Conservation (phyloP, 2,888 invertebrate species). For the Scaptomyza caliginosa region DNA sequence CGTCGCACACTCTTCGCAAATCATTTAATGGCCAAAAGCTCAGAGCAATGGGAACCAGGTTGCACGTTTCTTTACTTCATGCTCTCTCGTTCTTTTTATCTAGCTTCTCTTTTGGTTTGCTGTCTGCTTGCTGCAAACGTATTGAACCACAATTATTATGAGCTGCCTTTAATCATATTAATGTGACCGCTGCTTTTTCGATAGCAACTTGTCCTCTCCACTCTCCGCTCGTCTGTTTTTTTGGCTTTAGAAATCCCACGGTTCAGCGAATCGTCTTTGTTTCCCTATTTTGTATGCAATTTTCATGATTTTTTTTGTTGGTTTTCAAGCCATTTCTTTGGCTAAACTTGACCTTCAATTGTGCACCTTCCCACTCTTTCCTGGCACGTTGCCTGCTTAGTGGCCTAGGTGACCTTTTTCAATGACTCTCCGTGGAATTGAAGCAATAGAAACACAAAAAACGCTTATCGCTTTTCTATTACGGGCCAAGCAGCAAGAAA, state of each 20-base stretch:
- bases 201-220: not conserved
- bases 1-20: conserved; percentile 49
- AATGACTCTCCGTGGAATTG: conserved; percentile 72
- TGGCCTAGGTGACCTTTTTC: conserved; percentile 69
- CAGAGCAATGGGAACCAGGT: not conserved
- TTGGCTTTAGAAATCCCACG: conserved; percentile 2
- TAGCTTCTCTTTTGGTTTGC: not conserved
- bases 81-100: not conserved
- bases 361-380: not conserved
- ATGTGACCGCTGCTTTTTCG: conserved; percentile 39
- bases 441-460: conserved; percentile 27
- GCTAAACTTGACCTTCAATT: conserved; percentile 71
- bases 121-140: conserved; percentile 8
- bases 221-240: not conserved
- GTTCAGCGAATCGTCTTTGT: conserved; percentile 56
- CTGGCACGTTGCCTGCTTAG: conserved; percentile 4
- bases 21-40: conserved; percentile 24
- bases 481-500: conserved; percentile 26
- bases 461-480: conserved; percentile 75
- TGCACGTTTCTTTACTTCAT: not conserved
- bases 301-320: conserved; percentile 15
- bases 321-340: conserved; percentile 31
- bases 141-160: conserved; percentile 73
- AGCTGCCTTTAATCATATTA: conserved; percentile 77
- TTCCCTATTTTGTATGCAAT: conserved; percentile 56